Conservation (phyloP, 1,140 invertebrate species). For the Ostrea denselamellosa region DNA sequence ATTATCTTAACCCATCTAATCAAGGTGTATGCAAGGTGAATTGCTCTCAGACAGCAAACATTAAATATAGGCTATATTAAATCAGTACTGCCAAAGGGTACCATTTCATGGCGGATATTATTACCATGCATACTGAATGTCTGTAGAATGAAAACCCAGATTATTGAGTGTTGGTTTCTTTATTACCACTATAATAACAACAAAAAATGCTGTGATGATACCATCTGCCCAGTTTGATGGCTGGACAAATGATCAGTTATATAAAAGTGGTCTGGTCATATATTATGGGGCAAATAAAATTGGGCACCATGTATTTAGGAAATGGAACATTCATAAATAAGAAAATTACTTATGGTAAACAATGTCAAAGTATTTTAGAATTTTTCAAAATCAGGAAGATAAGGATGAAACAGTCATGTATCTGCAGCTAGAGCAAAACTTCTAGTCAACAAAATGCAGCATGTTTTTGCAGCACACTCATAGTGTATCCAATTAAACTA, state of each 20-base stretch:
- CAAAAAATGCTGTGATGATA: neutral
- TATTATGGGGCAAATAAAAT: constrained; percentile 14
- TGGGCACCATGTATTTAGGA: neutral
- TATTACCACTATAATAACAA: neutral
- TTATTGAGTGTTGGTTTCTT: neutral
- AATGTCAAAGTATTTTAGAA: neutral
- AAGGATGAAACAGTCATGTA: neutral
- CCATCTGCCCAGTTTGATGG: neutral
- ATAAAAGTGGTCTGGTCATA: neutral
- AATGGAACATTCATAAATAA: neutral
- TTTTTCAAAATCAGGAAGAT: neutral
- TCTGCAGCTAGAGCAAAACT: constrained; percentile 6
- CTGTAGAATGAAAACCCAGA: neutral
- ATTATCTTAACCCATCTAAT: constrained; percentile 8
- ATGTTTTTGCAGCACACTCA: neutral
- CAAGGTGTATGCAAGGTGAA: constrained; percentile 31
- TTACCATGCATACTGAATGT: neutral
- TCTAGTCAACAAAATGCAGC: neutral
- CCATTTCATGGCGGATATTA: neutral
- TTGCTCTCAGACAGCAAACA: neutral
- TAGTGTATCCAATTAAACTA: neutral
- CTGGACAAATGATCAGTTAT: neutral
- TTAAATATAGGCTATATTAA: neutral
- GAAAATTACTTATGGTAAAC: too few species aligned
- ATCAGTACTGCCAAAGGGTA: neutral